Evolutionary conservation across 2,113 vertebrate genomes (phyloP).

Genomic region (Sialia sialis): DNA sequence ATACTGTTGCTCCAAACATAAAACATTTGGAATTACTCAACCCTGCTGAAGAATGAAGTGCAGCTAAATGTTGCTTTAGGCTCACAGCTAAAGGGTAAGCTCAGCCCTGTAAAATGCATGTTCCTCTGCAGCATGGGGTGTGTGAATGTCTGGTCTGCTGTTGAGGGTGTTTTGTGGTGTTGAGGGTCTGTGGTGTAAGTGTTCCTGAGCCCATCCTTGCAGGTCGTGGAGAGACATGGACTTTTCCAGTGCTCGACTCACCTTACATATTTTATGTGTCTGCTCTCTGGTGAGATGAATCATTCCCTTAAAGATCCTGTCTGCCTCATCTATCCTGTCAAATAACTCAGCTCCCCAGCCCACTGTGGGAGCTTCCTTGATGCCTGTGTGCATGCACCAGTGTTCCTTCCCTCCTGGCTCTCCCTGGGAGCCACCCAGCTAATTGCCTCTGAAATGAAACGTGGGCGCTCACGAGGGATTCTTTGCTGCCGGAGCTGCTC

Average conservation of each 20-base stretch:
- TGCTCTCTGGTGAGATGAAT: not conserved
- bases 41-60: not conserved
- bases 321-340: not conserved
- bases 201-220: not conserved
- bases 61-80: not conserved
- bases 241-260: not conserved
- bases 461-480: rapidly evolving
- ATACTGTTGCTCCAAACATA: not conserved
- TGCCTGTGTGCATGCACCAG: not conserved
- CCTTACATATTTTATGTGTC: not conserved
- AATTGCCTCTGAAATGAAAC: not conserved
- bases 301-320: not conserved
- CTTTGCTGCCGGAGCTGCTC: not conserved
- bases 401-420: not conserved
- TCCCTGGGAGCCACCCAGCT: not conserved
- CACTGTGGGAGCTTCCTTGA: not conserved
- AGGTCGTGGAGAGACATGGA: not conserved
- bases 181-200: not conserved
- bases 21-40: not conserved
- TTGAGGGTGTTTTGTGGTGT: not conserved
- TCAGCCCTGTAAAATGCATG: not conserved
- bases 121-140: not conserved
- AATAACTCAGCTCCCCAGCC: not conserved
- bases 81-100: not conserved
- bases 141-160: not conserved